Conservation (phyloP, 2,888 invertebrate species). For the Yponomeuta cagnagella region DNA sequence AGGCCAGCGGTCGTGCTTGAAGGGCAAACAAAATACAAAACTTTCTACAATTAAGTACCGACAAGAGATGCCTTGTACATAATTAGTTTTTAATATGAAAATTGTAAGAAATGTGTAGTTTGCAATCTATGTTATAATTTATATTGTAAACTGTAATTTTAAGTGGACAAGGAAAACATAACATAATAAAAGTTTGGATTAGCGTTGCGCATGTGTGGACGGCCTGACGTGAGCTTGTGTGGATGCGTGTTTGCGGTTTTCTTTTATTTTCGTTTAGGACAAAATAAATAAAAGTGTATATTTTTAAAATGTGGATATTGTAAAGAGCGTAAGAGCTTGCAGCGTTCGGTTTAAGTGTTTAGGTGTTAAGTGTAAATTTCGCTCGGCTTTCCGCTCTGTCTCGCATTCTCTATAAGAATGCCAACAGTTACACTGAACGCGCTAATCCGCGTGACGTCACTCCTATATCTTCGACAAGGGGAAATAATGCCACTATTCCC, state of each 20-base stretch:
- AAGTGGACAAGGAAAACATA: constrained; percentile 54
- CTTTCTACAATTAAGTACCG: constrained; percentile 35
- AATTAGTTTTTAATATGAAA: constrained; percentile 31
- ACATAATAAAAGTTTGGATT: constrained; percentile 48
- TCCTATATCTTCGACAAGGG: too few relatives aligned
- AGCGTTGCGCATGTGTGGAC: constrained; percentile 33
- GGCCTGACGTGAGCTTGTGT: constrained; percentile 41
- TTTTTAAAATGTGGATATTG: constrained; percentile 39
- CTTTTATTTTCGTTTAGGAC: constrained; percentile 30
- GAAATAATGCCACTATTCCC: too few relatives aligned
- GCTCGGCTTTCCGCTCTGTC: not conserved
- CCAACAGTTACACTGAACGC: too few relatives aligned
- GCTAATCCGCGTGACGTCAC: too few relatives aligned
- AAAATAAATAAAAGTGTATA: constrained; percentile 42
- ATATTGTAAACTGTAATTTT: constrained; percentile 64
- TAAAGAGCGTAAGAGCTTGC: constrained; percentile 63
- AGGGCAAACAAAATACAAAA: constrained; percentile 30
- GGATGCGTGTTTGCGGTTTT: constrained; percentile 12
- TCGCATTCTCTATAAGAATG: not conserved
- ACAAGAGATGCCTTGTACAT: constrained; percentile 70
- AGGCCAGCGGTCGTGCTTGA: not conserved
- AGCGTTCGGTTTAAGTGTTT: constrained; percentile 48
- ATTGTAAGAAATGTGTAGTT: constrained; percentile 67
- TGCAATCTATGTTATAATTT: constrained; percentile 72
- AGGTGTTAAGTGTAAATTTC: constrained; percentile 16